Evolutionary conservation across 2,113 vertebrate genomes (phyloP), one percentile per base, ranked within the genome.

Genomic region (Picathartes gymnocephalus): DNA sequence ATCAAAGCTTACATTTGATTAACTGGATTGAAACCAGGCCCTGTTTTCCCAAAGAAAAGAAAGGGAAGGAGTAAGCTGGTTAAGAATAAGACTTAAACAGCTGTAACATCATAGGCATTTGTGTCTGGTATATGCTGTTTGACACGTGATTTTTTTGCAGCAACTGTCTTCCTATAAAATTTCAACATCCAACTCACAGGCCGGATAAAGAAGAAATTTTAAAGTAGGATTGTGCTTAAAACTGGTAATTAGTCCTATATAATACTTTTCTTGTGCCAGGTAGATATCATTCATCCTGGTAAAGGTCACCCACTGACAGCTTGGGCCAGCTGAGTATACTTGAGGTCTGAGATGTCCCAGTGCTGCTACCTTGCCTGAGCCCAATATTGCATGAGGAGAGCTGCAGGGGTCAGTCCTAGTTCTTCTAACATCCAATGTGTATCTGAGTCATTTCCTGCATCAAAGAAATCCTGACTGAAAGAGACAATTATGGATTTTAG

Each of bases 1-100:
- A 91, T 85, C 64, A 86, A 86, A 92, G 23, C 40, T 86, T 42
- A 42, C 12, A 21, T 58, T 44, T 88, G 31, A 84, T 84, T 91
- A 89, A 81, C 31, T 31, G 7, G 15, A 54, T 60, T 87, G 66
- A 64, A 92, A 87, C 4, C n/a, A 80, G n/a, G 39, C 14, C 14
- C 7, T 40, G 6, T 39, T 94, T 81, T 79, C 39, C 31, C 39
- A 44, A 21, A 64, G 10, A 50, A 86, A 73, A 78, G 2, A 22
- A 84, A 70, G 12, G 6, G 13, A 77, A n/a, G 18, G 7, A 74
- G 9, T 39, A 50, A 84, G 16, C 68, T 27, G 15, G 24, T 14
- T 89, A 77, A 73, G 11, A 33, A 53, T 19, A 12, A 69, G 13
- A 40, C 6, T 57, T 37, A 54, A 50, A 61, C 20, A 65, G 18